Base-by-base conservation (phyloP, 2,888 invertebrate species). In the Escarpia spicata region DNA sequence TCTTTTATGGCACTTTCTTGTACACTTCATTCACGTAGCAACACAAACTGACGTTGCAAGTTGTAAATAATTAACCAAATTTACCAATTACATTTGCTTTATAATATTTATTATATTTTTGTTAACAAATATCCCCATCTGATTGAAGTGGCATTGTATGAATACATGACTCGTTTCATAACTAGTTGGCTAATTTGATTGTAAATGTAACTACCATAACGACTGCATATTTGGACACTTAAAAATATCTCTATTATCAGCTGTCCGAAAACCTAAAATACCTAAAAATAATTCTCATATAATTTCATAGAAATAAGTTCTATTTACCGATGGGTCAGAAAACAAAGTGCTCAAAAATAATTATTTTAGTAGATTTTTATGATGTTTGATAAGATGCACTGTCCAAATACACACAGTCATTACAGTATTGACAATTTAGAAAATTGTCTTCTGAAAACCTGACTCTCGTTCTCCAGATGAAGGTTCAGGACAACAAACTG, bases 401-500 rank as follows among this genome's bases (percentile, higher is more conserved):
- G 15, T 9, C 52, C 15, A 15, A 52, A 52, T 52, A 52, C 12
- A 52, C 15, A 52, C 6, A 37, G 52, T 52, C 10, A 52, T 52
- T 52, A 52, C 10, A 52, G 15, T 15, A 45, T 45, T 45, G 10
- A 60, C 26, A 60, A 12, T 60, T 52, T 52, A 12, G 9, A 12
- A 26, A 60, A 60, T 60, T 60, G 9, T 52, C 4, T 52, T 52
- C 12, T 52, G 9, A 52, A 52, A 52, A 12, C 52, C 52, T 52
- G 12, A 26, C 26, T 75, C 75, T 75, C 52, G 75, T 37, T 94
- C 90, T 92, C 4, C 94, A 96, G 96, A 96, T 96, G 96, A 96
- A 96, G 93, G 96, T 96, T 4, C 95, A 96, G 95, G 96, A 96
- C 93, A 96, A 96, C 94, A 95, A 95, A 91, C 94, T 96, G 93